phyloP scores from a whole-genome alignment of 92 coral and sea anemone genomes.

The Isaurus tuberculatus region DNA sequence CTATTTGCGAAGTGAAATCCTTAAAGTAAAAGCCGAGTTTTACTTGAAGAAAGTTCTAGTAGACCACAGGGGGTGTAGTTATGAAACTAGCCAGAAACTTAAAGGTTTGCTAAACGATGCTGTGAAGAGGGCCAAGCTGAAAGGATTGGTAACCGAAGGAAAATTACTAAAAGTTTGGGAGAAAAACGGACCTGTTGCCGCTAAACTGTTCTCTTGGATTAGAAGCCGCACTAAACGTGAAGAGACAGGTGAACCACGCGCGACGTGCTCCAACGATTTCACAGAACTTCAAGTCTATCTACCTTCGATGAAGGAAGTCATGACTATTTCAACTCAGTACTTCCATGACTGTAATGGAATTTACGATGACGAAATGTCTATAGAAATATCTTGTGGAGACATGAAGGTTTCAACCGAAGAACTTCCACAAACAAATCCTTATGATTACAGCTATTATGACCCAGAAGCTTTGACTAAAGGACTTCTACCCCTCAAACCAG shows the following conservation, averaged over 20 bases:
- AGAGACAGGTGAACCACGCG: constrained; percentile 26
- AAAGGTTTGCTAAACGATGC: constrained; percentile 21
- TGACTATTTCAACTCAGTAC: constrained; percentile 41
- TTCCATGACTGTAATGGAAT: constrained; percentile 29
- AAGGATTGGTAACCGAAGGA: constrained; percentile 24
- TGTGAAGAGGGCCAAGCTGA: constrained; percentile 13
- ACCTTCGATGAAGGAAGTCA: constrained; percentile 34
- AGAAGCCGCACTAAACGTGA: constrained; percentile 28
- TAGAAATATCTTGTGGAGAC: constrained; percentile 53
- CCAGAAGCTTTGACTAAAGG: constrained; percentile 19
- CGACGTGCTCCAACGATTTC: constrained; percentile 4
- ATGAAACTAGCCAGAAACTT: not conserved
- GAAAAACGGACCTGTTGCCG: constrained; percentile 72
- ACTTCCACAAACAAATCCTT: constrained; percentile 12
- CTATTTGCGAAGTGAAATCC: constrained; percentile 41
- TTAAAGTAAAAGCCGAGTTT: constrained; percentile 58
- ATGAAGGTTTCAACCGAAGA: constrained; percentile 19
- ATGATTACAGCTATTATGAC: constrained; percentile 16
- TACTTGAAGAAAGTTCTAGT: constrained; percentile 41
- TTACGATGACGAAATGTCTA: constrained; percentile 27
- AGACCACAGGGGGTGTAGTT: not conserved
- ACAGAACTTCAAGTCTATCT: constrained; percentile 35
- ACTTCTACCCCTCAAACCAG: constrained; percentile 49
- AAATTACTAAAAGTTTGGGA: constrained; percentile 61
- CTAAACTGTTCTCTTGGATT: constrained; percentile 70